These are phyloP conservation scores for Reticulitermes speratus DNA, from an alignment of 1,140 invertebrate species.

Conservation along the genomic window DNA sequence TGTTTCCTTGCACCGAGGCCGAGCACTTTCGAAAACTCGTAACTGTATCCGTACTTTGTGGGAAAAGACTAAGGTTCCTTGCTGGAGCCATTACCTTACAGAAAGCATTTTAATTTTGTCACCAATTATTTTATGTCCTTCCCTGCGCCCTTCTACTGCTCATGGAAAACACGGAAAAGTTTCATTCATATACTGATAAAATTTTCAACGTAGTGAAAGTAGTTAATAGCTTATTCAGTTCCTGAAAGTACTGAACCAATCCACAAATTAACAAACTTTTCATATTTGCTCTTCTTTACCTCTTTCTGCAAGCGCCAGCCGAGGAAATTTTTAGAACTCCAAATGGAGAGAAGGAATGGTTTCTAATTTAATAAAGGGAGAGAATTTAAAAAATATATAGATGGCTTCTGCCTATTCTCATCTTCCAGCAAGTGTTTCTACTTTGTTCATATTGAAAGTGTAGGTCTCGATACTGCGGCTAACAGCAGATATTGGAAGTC, in stretches of 20 bases:
- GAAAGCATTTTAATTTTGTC: no score
- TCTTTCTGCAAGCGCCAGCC: neutral
- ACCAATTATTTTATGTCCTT: no score
- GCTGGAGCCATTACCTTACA: no score
- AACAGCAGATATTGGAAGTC: neutral
- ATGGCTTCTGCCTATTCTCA: neutral
- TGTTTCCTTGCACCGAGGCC: no score
- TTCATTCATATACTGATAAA: neutral
- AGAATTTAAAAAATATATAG: neutral
- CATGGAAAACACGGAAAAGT: neutral
- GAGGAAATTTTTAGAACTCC: neutral
- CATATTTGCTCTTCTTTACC: neutral
- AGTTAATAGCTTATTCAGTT: neutral
- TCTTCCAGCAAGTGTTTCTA: neutral
- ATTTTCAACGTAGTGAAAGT: neutral
- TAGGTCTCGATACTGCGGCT: neutral
- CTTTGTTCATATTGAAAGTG: neutral
- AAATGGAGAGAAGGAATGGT: neutral
- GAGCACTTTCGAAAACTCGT: no score
- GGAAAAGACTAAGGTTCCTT: no score
- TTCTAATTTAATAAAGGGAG: neutral
- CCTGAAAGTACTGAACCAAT: neutral
- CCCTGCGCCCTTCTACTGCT: neutral
- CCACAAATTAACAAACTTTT: neutral
- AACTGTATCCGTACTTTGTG: no score